Evolutionary conservation across 2,113 vertebrate species (phyloP).

Genomic region (Isurus oxyrinchus): DNA sequence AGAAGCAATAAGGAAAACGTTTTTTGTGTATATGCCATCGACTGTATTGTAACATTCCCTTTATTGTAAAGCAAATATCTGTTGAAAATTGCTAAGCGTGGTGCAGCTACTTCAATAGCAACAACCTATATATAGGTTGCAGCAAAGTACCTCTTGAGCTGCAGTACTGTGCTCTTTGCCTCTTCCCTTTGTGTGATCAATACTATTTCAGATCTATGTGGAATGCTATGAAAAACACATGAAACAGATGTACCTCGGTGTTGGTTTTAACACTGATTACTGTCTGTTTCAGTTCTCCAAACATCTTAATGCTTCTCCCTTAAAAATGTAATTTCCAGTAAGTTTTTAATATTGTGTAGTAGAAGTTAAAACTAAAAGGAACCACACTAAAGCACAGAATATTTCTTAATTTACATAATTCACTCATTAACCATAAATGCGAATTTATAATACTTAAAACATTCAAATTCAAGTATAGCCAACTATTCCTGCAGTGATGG

Average conservation of each 20-base stretch:
- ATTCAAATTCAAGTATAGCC: background rate
- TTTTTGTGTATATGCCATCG: background rate
- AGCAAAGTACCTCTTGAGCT: background rate
- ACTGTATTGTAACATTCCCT: background rate
- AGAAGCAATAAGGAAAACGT: background rate
- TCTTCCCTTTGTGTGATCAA: background rate
- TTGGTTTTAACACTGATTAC: background rate
- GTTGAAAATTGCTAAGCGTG: background rate
- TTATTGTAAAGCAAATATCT: conserved; percentile 4
- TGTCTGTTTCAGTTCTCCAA: background rate
- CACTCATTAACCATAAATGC: background rate
- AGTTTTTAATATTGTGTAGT: background rate
- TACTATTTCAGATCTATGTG: background rate
- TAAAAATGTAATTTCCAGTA: background rate
- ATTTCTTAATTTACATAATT: background rate
- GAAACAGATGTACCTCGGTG: background rate
- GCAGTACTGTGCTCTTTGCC: background rate
- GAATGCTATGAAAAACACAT: conserved; percentile 16
- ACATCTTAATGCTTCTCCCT: background rate
- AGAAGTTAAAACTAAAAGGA: background rate
- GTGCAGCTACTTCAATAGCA: background rate
- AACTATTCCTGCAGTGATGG: background rate
- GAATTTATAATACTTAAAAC: background rate
- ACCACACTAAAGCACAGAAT: background rate
- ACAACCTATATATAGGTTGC: background rate